Evolutionary conservation across 2,888 invertebrate species (phyloP).

Genomic region (Stenolophus ochropezus): DNA sequence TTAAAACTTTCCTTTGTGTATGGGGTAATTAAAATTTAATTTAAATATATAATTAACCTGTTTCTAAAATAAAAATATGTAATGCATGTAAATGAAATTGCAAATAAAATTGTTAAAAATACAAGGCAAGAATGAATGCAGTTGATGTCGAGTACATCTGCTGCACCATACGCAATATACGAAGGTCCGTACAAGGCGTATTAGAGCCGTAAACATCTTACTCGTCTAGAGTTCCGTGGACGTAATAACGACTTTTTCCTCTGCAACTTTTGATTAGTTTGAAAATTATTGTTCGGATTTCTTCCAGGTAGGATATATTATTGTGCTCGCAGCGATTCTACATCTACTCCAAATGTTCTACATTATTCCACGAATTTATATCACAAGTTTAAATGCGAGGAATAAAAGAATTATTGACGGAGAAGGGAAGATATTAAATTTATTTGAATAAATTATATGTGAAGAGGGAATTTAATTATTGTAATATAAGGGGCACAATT

Average conservation of each 20-base stretch:
- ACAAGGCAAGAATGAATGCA: neutral
- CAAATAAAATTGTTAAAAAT: neutral
- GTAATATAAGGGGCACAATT: neutral
- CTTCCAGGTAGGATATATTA: slow-evolving; percentile 34
- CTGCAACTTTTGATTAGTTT: slow-evolving; percentile 41
- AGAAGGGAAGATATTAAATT: slow-evolving; percentile 6
- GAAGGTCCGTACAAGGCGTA: slow-evolving; percentile 3
- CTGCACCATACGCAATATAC: neutral
- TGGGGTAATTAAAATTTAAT: too few relatives aligned
- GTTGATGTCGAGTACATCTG: neutral
- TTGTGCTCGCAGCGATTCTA: slow-evolving; percentile 14
- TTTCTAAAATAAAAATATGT: too few relatives aligned
- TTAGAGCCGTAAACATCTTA: slow-evolving; percentile 4
- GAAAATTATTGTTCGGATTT: slow-evolving; percentile 45
- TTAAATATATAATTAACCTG: too few relatives aligned
- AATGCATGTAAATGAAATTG: neutral
- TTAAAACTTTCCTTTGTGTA: too few relatives aligned
- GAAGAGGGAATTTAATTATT: neutral
- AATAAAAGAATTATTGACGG: slow-evolving; percentile 24
- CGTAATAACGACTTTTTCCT: slow-evolving; percentile 34
- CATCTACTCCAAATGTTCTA: neutral
- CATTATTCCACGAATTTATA: slow-evolving; percentile 19
- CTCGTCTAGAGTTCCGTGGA: slow-evolving; percentile 7
- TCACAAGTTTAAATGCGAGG: slow-evolving; percentile 25
- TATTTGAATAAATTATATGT: neutral